These are phyloP conservation scores for Thunnus maccoyii DNA, from an alignment of 2,113 vertebrate species.

Conservation along the genomic window DNA sequence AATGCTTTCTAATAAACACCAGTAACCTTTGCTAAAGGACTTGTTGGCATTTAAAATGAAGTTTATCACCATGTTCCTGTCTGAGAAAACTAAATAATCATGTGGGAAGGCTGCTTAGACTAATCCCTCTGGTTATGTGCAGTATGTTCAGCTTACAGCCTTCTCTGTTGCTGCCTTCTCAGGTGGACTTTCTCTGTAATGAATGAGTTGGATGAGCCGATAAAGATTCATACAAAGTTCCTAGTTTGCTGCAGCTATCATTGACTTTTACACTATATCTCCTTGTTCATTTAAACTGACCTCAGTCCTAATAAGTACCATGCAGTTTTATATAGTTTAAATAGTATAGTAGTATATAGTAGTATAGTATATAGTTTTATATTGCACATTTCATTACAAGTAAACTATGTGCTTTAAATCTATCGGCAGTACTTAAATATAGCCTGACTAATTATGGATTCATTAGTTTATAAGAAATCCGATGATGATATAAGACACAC, in stretches of 20 bases:
- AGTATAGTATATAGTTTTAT: neutral
- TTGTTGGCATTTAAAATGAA: neutral
- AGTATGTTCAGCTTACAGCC: constrained; percentile 16
- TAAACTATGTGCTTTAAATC: neutral
- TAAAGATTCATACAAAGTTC: neutral
- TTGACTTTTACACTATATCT: neutral
- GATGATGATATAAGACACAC: too few relatives aligned
- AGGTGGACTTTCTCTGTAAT: neutral
- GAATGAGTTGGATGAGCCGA: neutral
- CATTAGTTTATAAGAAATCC: neutral
- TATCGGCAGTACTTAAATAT: neutral
- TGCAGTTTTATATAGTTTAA: neutral
- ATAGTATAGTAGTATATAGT: too few relatives aligned
- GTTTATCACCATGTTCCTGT: neutral
- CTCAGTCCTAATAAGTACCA: neutral
- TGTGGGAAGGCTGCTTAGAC: neutral
- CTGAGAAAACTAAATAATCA: neutral
- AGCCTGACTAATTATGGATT: neutral
- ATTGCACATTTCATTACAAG: neutral
- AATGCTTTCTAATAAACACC: neutral
- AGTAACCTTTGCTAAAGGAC: neutral
- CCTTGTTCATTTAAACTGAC: neutral
- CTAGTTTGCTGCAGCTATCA: neutral
- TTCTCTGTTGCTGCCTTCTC: neutral
- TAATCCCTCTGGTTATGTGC: constrained; percentile 42